Percentiles rank a stretch among this genome's conserved stretches.
phyloP scores from a whole-genome alignment of 2,113 vertebrate genomes.

The Toxostoma redivivum region DNA sequence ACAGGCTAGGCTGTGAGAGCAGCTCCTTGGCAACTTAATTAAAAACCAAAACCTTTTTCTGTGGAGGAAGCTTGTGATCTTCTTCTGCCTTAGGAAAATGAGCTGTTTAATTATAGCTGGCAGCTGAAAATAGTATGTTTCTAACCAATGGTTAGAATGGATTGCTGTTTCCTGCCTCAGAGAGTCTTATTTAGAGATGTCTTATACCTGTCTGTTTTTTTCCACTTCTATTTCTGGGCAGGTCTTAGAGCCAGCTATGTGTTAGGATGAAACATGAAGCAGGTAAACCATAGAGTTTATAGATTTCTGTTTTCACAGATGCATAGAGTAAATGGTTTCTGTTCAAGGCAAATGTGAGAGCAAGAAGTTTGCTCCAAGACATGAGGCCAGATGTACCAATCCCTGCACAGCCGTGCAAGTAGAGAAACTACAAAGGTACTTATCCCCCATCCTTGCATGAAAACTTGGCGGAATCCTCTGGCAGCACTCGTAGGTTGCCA shows the following conservation, averaged over 20 bases:
- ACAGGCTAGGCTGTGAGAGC: background rate
- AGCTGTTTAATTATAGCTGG: conserved; percentile 44
- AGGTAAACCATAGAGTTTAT: background rate
- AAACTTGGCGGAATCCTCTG: background rate
- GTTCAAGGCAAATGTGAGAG: background rate
- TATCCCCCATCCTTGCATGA: background rate
- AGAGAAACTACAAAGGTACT: background rate
- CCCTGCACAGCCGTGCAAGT: background rate
- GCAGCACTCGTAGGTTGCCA: background rate
- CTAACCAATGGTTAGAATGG: background rate
- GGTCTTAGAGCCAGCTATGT: background rate
- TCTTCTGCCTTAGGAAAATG: conserved; percentile 12
- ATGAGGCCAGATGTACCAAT: background rate
- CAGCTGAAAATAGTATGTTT: conserved; percentile 45
- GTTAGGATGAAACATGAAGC: background rate
- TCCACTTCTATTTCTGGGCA: background rate
- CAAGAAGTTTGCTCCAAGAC: background rate
- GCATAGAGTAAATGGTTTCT: background rate
- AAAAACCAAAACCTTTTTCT: background rate
- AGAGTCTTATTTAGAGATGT: background rate
- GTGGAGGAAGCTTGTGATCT: conserved; percentile 38
- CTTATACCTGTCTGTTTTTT: background rate
- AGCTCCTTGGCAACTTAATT: conserved; percentile 26
- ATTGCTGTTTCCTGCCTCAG: background rate
- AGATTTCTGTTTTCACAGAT: background rate